Evolutionary conservation across 1,140 invertebrate species (phyloP).

Genomic region (Macrosteles quadrilineatus): DNA sequence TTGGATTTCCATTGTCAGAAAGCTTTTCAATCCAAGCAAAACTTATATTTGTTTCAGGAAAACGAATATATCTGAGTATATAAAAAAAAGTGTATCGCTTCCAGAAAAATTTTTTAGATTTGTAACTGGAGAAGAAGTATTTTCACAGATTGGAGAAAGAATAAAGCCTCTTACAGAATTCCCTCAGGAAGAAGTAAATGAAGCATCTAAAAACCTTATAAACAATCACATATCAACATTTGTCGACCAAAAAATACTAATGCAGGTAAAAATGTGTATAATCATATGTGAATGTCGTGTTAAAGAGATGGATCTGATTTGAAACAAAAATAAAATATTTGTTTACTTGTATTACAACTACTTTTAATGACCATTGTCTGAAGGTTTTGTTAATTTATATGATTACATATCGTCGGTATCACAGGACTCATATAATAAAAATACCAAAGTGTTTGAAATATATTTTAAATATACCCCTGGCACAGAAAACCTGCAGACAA

Average conservation of each 20-base stretch:
- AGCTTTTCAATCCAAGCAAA: no score
- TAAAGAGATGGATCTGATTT: neutral
- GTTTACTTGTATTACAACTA: no score
- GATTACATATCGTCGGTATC: no score
- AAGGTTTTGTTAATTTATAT: no score
- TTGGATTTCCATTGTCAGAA: no score
- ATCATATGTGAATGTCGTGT: neutral
- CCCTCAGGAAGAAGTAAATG: conserved; percentile 56
- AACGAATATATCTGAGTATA: conserved; percentile 52
- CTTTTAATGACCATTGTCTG: no score
- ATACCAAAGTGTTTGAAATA: no score
- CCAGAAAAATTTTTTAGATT: conserved; percentile 55
- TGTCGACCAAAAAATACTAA: conserved; percentile 50
- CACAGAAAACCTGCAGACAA: no score
- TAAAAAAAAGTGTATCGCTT: conserved; percentile 53
- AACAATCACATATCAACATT: conserved; percentile 49
- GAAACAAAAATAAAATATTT: neutral
- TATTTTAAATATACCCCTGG: no score
- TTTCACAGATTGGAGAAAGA: conserved; percentile 55
- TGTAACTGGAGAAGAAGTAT: conserved; percentile 56
- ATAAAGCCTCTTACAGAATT: conserved; percentile 57
- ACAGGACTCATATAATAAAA: no score
- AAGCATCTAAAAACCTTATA: conserved; percentile 55
- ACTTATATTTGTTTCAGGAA: conserved; percentile 45
- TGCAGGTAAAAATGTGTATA: conserved; percentile 47